Conservation (phyloP, 1,140 invertebrate species). For the Zaprionus tsacasi region DNA sequence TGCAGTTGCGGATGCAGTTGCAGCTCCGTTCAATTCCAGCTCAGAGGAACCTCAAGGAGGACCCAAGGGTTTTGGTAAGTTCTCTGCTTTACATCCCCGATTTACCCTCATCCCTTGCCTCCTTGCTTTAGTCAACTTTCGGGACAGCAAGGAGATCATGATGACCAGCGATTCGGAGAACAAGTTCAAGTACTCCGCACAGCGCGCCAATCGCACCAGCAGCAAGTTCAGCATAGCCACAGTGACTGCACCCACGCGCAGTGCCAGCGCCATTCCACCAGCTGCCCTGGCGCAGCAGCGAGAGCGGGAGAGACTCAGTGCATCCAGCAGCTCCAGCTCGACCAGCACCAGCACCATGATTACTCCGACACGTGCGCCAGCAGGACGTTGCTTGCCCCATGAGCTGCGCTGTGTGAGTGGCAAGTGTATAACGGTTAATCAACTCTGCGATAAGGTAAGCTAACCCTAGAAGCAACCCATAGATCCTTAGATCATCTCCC, state of each 20-base stretch:
- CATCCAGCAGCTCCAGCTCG: slow-evolving; percentile 12
- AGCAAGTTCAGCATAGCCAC: slow-evolving; percentile 52
- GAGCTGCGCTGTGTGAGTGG: slow-evolving; percentile 87
- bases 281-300: slow-evolving; percentile 59
- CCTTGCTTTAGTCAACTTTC: slow-evolving; percentile 72
- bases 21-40: slow-evolving; percentile 41
- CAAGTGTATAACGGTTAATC: slow-evolving; percentile 86
- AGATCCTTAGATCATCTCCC: background rate
- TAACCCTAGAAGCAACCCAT: background rate
- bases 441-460: slow-evolving; percentile 86
- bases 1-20: background rate
- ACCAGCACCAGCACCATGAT: slow-evolving; percentile 13
- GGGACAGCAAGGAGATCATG: slow-evolving; percentile 84
- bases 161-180: slow-evolving; percentile 85
- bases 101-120: no score
- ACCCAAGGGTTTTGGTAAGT: slow-evolving; percentile 74
- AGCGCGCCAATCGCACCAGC: slow-evolving; percentile 61
- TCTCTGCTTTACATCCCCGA: no score
- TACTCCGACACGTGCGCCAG: slow-evolving; percentile 29
- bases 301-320: slow-evolving; percentile 49
- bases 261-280: slow-evolving; percentile 66
- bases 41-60: slow-evolving; percentile 59
- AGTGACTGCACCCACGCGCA: slow-evolving; percentile 59
- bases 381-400: slow-evolving; percentile 84
- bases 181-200: slow-evolving; percentile 84